Evolutionary conservation across 2,888 invertebrate genomes (phyloP).

Genomic region (Agonopterix subpropinquella): DNA sequence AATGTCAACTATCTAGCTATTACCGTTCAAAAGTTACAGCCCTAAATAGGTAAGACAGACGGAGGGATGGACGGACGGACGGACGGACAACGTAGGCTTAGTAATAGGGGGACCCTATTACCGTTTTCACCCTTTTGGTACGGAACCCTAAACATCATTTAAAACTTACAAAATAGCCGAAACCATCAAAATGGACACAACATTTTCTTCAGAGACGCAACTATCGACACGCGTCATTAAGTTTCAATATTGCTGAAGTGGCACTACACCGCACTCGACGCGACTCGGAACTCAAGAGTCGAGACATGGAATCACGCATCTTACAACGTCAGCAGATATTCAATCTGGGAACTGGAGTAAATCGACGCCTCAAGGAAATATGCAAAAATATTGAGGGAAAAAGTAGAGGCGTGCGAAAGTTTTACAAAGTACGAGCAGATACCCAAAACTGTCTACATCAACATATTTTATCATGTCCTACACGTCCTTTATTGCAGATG

Average conservation of each 20-base stretch:
- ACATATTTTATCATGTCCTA: no score
- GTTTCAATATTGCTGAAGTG: constrained; percentile 33
- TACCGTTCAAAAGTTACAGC: no score
- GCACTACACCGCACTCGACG: constrained; percentile 7
- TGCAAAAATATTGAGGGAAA: constrained; percentile 28
- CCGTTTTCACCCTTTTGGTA: no score
- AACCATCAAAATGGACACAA: not conserved
- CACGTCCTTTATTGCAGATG: no score
- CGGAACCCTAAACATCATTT: no score
- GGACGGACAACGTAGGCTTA: no score
- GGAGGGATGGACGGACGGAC: no score
- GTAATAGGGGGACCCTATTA: no score
- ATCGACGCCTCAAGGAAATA: constrained; percentile 30
- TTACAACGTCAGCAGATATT: constrained; percentile 47
- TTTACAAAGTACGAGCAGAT: constrained; percentile 3
- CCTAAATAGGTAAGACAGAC: no score
- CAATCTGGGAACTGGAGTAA: constrained; percentile 38
- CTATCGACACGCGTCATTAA: constrained; percentile 28
- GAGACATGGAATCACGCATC: constrained; percentile 33
- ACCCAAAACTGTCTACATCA: not conserved
- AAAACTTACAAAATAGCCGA: no score
- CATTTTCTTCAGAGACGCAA: constrained; percentile 21
- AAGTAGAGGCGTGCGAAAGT: constrained; percentile 5
- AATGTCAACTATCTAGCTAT: no score
- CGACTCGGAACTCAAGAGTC: constrained; percentile 18